Evolutionary conservation across 2,113 vertebrate species (phyloP).

Genomic region (Cnemophilus loriae): DNA sequence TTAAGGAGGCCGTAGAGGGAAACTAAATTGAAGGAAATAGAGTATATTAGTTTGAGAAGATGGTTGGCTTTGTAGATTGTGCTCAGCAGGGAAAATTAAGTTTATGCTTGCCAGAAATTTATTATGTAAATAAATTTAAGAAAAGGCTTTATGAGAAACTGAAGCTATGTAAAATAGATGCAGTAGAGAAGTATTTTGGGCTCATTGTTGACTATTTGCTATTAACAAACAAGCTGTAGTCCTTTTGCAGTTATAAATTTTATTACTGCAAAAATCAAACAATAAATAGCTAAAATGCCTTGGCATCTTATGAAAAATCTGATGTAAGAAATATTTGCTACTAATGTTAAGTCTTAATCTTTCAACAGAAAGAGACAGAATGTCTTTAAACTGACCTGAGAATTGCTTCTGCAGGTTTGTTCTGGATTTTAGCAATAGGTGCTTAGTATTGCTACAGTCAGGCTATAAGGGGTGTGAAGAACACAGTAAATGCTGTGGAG

Average conservation of each 20-base stretch:
- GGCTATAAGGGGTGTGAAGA: background rate
- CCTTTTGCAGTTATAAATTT: background rate
- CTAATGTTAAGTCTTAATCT: background rate
- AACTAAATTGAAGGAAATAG: background rate
- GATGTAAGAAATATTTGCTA: background rate
- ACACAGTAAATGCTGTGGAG: background rate
- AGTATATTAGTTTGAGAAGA: background rate
- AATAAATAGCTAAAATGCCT: background rate
- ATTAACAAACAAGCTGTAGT: background rate
- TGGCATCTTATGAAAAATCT: background rate
- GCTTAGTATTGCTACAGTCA: background rate
- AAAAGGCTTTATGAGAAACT: background rate
- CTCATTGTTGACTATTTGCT: background rate
- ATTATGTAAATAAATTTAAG: background rate
- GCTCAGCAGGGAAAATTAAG: background rate
- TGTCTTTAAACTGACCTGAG: background rate
- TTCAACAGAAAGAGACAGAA: background rate
- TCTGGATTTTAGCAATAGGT: background rate
- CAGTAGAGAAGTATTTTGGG: background rate
- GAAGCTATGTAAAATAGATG: background rate
- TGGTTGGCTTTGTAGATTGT: background rate
- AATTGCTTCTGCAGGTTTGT: background rate
- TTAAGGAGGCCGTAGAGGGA: background rate
- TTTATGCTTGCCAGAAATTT: background rate
- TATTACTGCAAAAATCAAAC: background rate